Conservation (phyloP, 2,888 invertebrate species). For the Linnaemya vulpina region DNA sequence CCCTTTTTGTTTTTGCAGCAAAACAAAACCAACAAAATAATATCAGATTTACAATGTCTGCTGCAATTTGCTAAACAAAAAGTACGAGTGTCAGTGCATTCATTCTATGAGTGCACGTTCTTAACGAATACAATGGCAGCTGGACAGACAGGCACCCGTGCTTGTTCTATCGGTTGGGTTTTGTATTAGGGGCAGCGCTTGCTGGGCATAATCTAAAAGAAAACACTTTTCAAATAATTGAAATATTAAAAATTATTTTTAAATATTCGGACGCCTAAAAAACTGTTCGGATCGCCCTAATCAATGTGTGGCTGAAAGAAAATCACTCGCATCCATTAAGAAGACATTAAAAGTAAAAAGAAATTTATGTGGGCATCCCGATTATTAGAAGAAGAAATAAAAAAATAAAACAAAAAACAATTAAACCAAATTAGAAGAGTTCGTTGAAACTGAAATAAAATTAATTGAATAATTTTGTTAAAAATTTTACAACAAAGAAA, state of each 20-base stretch:
- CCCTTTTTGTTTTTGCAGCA: not conserved
- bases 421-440: not conserved
- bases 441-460: not conserved
- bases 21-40: slow-evolving; percentile 2
- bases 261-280: not conserved
- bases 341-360: not conserved
- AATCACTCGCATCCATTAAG: not conserved
- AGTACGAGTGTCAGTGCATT: slow-evolving; percentile 8
- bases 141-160: not conserved
- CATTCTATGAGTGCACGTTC: slow-evolving; percentile 28
- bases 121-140: not conserved
- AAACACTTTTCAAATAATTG: not conserved
- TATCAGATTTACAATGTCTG: slow-evolving; percentile 19
- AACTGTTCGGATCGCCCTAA: not conserved
- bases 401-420: not conserved
- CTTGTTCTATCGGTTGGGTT: no score
- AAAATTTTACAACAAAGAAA: not conserved
- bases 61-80: slow-evolving; percentile 39
- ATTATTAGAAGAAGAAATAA: not conserved
- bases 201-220: not conserved
- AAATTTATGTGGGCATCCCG: not conserved
- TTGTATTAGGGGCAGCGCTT: not conserved
- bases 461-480: not conserved
- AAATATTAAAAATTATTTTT: not conserved
- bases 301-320: not conserved